phyloP scores from a whole-genome alignment of 1,140 invertebrate genomes.

The Coenobita brevimanus region DNA sequence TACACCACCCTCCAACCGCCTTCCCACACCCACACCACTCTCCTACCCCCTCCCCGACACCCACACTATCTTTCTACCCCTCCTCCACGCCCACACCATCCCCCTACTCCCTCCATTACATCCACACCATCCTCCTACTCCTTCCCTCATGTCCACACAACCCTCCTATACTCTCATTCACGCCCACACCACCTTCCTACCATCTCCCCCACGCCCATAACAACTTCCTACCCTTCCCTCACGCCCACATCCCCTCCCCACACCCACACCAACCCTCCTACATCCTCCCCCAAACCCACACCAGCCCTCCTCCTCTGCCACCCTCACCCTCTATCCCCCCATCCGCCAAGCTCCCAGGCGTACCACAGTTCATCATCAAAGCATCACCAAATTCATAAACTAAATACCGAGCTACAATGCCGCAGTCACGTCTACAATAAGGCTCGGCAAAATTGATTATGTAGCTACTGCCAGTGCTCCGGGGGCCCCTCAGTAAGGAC shows the following conservation, averaged over 20 bases:
- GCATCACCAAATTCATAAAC: not conserved
- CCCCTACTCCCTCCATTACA: not conserved
- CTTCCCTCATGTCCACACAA: not conserved
- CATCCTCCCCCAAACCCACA: too few relatives aligned
- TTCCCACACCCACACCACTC: not conserved
- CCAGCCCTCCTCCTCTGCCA: too few relatives aligned
- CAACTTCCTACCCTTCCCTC: too few relatives aligned
- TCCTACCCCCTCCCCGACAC: not conserved
- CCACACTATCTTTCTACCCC: not conserved
- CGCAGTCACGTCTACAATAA: not conserved
- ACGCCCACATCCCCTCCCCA: too few relatives aligned
- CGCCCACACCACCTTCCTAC: not conserved
- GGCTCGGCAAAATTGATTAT: constrained; percentile 45
- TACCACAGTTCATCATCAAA: too few relatives aligned
- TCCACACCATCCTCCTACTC: not conserved
- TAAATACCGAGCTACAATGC: not conserved
- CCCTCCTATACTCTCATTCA: not conserved
- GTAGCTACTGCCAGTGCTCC: constrained; percentile 33
- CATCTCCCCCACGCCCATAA: not conserved
- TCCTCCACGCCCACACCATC: not conserved
- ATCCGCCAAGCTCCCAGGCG: too few relatives aligned
- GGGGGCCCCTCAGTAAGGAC: constrained; percentile 56
- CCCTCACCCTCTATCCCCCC: too few relatives aligned
- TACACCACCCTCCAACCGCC: not conserved
- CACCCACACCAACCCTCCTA: too few relatives aligned